Evolutionary conservation across 2,888 invertebrate species (phyloP), one percentile per base, ranked within the genome.

Genomic region (Drosophila incognita): DNA sequence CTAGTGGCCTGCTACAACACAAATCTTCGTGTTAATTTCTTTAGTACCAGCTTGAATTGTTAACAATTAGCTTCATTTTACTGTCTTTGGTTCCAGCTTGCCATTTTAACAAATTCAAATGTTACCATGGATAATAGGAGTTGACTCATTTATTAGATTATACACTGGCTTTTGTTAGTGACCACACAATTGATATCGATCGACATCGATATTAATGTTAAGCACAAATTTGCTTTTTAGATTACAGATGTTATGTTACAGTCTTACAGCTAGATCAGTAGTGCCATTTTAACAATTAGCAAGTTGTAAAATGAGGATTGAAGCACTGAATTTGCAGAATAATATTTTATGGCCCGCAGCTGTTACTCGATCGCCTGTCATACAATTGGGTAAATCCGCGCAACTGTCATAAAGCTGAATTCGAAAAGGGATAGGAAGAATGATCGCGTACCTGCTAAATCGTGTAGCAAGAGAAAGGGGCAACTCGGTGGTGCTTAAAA

Each of bases 331-430:
- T 27, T 24, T 33, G 60, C 29, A 1, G 8, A 38, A 10, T 52
- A 21, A 27, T 31, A 15, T 64, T 75, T 76, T 76, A 69, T 76
- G 18, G 18, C 53, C 27, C 27, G 56, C 68, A 68, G 66, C 68
- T 66, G 68, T n/a, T 53, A 2, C 11, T 31, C 24, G 27, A 36
- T n/a, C n/a, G 15, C 2, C 11, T 21, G 27, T 2, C 2, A 51
- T 36, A 54, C 53, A 76, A 35, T 46, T 63, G 35, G 56, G 73
- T 63, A 63, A 73, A 46, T 57, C 54, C 69, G 51, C 5, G 40
- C 64, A 58, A 49, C 29, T 1, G 36, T 27, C 52, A 48, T 64
- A 58, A 65, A 59, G n/a, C 10, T 1, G 1, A 8, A 15, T 24
- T n/a, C 7, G 4, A 29, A 53, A 57, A n/a, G 33, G 36, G 29